phyloP scores from a whole-genome alignment of 2,113 vertebrate species.

The Sterrhoptilus dennistouni region DNA sequence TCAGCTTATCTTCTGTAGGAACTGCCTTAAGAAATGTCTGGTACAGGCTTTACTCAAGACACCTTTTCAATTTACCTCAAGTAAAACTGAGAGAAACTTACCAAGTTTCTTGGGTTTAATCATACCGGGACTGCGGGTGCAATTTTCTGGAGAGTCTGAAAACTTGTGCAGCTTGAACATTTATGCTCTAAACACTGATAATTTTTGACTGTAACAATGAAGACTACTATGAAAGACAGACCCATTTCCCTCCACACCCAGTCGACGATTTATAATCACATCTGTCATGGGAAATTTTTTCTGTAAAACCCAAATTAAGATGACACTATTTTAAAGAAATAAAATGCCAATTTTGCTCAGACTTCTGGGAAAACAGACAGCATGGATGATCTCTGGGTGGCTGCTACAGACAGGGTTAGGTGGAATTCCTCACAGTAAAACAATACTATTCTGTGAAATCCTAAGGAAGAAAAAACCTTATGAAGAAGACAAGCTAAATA shows the following conservation, averaged over 20 bases:
- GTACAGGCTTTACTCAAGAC: background rate
- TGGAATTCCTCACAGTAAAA: background rate
- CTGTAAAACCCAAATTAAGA: background rate
- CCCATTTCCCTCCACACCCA: accelerated
- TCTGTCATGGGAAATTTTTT: background rate
- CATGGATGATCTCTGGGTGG: background rate
- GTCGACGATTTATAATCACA: background rate
- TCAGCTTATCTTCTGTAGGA: background rate
- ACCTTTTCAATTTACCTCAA: background rate
- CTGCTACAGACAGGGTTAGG: background rate
- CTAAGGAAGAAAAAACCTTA: background rate
- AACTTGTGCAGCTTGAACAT: background rate
- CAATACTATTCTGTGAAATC: background rate
- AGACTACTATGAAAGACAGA: background rate
- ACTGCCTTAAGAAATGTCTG: background rate
- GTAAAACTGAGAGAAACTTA: background rate
- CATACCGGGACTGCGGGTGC: background rate
- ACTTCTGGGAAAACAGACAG: background rate
- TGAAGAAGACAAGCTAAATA: background rate
- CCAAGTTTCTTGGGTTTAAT: background rate
- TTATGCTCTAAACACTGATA: background rate
- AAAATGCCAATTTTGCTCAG: background rate
- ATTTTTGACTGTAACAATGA: background rate
- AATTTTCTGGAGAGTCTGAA: background rate
- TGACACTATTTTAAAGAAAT: background rate